Evolutionary conservation across 2,888 invertebrate species (phyloP).

Genomic region (Mimachlamys varia): DNA sequence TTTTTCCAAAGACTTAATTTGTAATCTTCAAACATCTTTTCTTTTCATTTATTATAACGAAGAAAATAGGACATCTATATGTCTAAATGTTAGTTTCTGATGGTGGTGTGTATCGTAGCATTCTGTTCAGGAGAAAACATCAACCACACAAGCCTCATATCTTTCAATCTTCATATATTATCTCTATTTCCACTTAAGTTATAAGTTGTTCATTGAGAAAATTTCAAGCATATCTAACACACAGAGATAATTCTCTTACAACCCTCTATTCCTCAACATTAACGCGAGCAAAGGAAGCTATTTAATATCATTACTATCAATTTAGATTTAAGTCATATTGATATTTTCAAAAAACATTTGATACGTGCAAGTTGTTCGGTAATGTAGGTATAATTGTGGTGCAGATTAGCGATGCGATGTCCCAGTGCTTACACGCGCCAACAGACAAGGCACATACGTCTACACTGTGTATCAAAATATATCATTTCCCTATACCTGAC

Average conservation of each 20-base stretch:
- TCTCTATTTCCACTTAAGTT: no score
- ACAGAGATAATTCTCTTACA: neutral
- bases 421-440: neutral
- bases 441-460: no score
- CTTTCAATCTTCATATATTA: neutral
- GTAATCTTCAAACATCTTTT: neutral
- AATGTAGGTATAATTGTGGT: neutral
- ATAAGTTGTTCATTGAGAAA: neutral
- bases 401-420: neutral
- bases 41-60: neutral
- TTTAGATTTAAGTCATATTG: neutral
- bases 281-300: neutral
- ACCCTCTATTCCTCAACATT: neutral
- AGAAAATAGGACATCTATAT: neutral
- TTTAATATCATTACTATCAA: neutral
- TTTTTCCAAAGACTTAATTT: no score
- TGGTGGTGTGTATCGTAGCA: no score
- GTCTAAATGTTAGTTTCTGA: no score
- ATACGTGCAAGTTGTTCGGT: neutral
- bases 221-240: neutral
- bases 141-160: neutral
- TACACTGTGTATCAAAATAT: neutral
- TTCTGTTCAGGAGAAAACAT: no score
- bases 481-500: neutral
- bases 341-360: slow-evolving; percentile 13